Base-by-base conservation (phyloP, 2,888 invertebrate genomes). In the Thelaira solivaga region DNA sequence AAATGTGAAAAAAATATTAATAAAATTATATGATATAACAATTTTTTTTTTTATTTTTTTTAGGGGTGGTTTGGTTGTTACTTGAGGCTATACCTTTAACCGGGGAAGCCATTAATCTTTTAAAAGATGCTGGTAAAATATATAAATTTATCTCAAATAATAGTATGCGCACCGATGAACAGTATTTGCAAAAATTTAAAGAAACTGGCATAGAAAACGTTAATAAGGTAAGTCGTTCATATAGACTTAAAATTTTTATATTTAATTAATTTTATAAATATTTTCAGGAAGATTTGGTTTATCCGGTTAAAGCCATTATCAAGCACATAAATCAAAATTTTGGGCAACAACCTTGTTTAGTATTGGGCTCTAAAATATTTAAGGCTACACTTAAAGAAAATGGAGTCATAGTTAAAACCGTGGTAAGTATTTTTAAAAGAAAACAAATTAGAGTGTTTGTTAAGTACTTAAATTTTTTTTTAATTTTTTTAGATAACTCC, bases 41-140 rank as follows among this genome's bases (percentile, higher is more conserved):
- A 31, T n/a, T n/a, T 41, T 4, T 26, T 39, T 20, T 2, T 57
- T 7, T 16, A 61, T 5, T 71, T 71, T 13, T 20, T 71, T 13
- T 20, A 90, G 90, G 90, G 59, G 90, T 90, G 4, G 51, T 90
- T 36, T 90, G 89, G 88, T 26, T 83, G 62, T 10, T 85, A 2
- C 68, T 80, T 6, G 81, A 81, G 1, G 83, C 85, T 0, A 87
- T 90, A 24, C 83, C 84, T 20, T 88, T 88, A 6, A 84, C 88
- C 3, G 78, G 85, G 0, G 82, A 84, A 2, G 83, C 87, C 0
- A 79, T 90, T 5, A 83, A 80, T 16, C 83, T 81, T 39, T 78
- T 90, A 0, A 82, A 85, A 61, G 79, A 83, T n/a, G 59, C 86
- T 7, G 89, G 89, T 0, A 90, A 90, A 81, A 81, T 81, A 43